These are phyloP conservation scores for Tetragonula carbonaria DNA, from an alignment of 2,888 invertebrate genomes.

Conservation along the genomic window DNA sequence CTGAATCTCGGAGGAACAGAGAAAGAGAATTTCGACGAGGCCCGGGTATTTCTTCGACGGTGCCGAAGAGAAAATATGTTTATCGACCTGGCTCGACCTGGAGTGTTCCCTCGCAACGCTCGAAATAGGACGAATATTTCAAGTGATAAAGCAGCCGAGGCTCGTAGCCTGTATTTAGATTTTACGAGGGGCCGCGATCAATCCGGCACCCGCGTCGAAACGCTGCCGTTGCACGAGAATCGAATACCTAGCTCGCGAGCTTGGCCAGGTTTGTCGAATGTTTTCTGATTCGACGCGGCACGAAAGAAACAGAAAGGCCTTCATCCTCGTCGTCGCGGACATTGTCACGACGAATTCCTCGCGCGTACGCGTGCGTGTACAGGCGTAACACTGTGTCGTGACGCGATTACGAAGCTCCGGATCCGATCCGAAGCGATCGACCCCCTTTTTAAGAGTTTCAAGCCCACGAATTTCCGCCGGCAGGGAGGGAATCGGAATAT, in stretches of 20 bases:
- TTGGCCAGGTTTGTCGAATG: neutral
- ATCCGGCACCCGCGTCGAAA: slow-evolving; percentile 3
- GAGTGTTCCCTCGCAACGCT: neutral
- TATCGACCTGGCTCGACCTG: neutral
- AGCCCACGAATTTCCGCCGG: no score
- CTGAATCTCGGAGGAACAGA: neutral
- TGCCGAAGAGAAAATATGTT: neutral
- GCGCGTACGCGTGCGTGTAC: slow-evolving; percentile 30
- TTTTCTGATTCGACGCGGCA: slow-evolving; percentile 1
- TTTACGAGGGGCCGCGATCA: slow-evolving; percentile 12
- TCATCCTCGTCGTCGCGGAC: neutral
- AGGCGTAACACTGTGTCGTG: slow-evolving; percentile 14
- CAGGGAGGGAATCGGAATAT: no score
- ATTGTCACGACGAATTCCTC: slow-evolving; percentile 57
- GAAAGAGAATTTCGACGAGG: neutral
- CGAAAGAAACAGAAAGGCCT: slow-evolving; percentile 5
- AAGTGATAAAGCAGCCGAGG: slow-evolving; percentile 2
- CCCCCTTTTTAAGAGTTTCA: no score
- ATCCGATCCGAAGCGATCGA: no score
- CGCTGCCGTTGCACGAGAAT: slow-evolving; percentile 13
- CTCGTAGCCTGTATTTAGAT: slow-evolving; percentile 20
- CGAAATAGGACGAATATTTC: slow-evolving; percentile 5
- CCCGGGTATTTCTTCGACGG: neutral
- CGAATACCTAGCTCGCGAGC: slow-evolving; percentile 4
- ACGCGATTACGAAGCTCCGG: neutral